Percentiles rank a stretch among this genome's conserved stretches.
Conservation (phyloP, 2,797 vertebrate species). For the Schizopygopsis pylzovi region DNA sequence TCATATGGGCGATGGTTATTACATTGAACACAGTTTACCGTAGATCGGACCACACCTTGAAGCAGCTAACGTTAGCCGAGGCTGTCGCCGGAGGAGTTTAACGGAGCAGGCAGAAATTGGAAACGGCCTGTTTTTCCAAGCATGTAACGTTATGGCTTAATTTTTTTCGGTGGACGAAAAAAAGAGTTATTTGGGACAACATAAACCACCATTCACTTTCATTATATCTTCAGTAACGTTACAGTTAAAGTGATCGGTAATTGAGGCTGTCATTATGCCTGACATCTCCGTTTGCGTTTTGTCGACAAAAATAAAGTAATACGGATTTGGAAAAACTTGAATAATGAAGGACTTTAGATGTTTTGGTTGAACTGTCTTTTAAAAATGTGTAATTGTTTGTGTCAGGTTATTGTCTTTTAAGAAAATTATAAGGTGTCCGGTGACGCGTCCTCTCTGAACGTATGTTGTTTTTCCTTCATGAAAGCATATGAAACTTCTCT, state of each 20-base stretch:
- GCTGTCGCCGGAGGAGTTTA: not conserved
- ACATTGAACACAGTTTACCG: not conserved
- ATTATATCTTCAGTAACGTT: not conserved
- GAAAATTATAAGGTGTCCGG: not conserved
- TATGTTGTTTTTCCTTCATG: not conserved
- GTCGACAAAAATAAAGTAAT: not conserved
- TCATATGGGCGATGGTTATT: too few species aligned
- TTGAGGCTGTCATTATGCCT: not conserved
- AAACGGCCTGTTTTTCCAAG: not conserved
- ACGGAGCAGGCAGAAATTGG: conserved; percentile 32
- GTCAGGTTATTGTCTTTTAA: not conserved
- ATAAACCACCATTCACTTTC: not conserved
- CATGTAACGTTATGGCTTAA: not conserved
- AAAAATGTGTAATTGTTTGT: not conserved
- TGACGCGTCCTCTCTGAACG: not conserved
- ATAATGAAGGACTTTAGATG: not conserved
- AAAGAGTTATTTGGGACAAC: not conserved
- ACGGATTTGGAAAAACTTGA: not conserved
- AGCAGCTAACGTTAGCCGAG: conserved; percentile 25
- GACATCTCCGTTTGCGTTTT: not conserved
- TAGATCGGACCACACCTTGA: conserved; percentile 47
- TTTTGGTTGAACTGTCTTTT: not conserved
- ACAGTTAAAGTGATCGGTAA: not conserved
- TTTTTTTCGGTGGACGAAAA: not conserved
- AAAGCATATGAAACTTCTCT: not conserved